Evolutionary conservation across 2,113 vertebrate genomes (phyloP).

Genomic region (Odocoileus virginianus): DNA sequence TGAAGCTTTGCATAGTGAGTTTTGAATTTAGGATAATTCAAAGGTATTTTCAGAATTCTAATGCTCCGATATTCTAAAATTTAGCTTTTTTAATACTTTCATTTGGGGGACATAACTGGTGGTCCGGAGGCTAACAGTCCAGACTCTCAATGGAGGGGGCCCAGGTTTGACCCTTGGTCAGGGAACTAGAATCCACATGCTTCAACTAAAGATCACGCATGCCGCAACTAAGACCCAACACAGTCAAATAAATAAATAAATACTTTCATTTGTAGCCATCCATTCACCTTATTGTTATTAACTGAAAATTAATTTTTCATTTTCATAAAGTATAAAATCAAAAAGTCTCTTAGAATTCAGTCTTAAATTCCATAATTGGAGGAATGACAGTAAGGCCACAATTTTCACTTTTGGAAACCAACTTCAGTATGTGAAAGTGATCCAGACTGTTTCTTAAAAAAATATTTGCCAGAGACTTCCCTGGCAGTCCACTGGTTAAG

Average conservation of each 20-base stretch:
- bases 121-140: neutral
- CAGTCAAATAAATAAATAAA: neutral
- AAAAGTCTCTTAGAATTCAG: neutral
- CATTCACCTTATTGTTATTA: neutral
- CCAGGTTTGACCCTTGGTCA: neutral
- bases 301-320: neutral
- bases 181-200: neutral
- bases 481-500: neutral
- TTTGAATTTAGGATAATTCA: neutral
- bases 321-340: slow-evolving; percentile 2
- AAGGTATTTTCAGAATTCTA: neutral
- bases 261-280: neutral
- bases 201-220: neutral
- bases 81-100: neutral
- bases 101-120: neutral
- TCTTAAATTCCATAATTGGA: slow-evolving; percentile 6
- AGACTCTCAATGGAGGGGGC: neutral
- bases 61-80: neutral
- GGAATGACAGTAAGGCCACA: neutral
- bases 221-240: neutral
- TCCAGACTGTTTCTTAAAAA: neutral
- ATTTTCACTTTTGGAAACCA: slow-evolving; percentile 43
- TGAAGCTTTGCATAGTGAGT: neutral
- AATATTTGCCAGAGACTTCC: neutral
- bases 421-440: neutral